Conservation (phyloP, 2,113 vertebrate species). For the Argyrosomus japonicus region DNA sequence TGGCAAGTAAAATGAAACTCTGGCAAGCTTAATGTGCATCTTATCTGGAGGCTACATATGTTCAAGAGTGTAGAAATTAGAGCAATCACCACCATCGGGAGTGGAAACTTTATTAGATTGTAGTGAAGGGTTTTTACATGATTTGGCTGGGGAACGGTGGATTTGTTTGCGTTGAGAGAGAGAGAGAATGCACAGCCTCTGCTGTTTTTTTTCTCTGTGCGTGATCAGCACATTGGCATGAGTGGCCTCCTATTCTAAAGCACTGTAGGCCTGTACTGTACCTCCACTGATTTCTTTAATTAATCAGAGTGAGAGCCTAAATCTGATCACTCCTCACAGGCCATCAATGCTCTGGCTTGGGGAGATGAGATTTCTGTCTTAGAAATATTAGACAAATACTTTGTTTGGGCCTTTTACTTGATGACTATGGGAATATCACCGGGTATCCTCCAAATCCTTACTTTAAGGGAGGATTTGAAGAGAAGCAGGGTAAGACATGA, state of each 20-base stretch:
- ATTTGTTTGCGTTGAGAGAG: background rate
- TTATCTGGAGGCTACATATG: too few relatives aligned
- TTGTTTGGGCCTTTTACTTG: background rate
- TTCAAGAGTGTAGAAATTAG: background rate
- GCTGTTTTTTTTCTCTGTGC: background rate
- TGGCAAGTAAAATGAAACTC: slow-evolving; percentile 1
- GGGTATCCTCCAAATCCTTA: background rate
- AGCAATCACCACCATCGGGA: background rate
- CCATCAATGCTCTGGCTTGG: background rate
- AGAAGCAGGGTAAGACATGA: slow-evolving; percentile 1
- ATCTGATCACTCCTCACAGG: background rate
- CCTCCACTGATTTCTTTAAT: slow-evolving; percentile 21
- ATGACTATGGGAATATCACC: background rate
- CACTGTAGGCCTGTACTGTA: background rate
- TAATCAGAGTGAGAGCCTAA: slow-evolving; percentile 2
- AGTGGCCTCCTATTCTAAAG: background rate
- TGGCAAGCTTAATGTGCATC: background rate
- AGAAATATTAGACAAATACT: background rate
- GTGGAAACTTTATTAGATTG: slow-evolving; percentile 8
- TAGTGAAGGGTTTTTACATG: background rate
- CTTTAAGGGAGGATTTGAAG: background rate
- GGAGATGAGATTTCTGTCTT: too few relatives aligned
- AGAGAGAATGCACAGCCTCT: background rate
- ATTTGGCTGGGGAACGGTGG: background rate
- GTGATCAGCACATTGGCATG: slow-evolving; percentile 1